phyloP scores from a whole-genome alignment of 2,113 vertebrate genomes.

The Talpa occidentalis region DNA sequence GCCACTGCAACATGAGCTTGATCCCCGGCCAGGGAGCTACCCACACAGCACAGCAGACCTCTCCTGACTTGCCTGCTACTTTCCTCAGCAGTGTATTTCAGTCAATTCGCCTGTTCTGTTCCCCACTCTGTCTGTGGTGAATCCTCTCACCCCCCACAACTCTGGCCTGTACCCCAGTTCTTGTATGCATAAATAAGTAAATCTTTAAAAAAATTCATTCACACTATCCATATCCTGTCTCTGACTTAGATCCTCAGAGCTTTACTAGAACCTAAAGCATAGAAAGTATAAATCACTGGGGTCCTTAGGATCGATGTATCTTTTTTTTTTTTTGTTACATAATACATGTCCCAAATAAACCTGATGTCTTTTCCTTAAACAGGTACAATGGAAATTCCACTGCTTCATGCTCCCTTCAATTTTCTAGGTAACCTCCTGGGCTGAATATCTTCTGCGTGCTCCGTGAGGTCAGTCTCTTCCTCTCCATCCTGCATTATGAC shows the following conservation, averaged over 20 bases:
- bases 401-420: not conserved
- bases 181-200: no score
- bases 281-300: not conserved
- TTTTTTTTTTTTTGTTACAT: not conserved
- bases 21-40: no score
- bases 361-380: not conserved
- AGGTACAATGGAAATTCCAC: not conserved
- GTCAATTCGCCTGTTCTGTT: no score
- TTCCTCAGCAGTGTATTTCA: no score
- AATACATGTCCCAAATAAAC: not conserved
- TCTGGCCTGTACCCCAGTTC: no score
- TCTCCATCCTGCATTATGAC: not conserved
- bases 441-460: not conserved
- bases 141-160: no score
- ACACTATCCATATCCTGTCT: not conserved
- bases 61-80: no score
- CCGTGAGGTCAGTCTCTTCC: not conserved
- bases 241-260: conserved; percentile 1
- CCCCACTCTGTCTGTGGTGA: no score
- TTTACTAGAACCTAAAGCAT: not conserved
- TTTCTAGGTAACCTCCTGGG: not conserved
- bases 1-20: no score
- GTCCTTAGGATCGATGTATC: not conserved
- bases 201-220: not conserved
- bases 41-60: no score